These are phyloP conservation scores for Leptinotarsa juncta DNA, from an alignment of 2,888 invertebrate species.

Conservation along the genomic window DNA sequence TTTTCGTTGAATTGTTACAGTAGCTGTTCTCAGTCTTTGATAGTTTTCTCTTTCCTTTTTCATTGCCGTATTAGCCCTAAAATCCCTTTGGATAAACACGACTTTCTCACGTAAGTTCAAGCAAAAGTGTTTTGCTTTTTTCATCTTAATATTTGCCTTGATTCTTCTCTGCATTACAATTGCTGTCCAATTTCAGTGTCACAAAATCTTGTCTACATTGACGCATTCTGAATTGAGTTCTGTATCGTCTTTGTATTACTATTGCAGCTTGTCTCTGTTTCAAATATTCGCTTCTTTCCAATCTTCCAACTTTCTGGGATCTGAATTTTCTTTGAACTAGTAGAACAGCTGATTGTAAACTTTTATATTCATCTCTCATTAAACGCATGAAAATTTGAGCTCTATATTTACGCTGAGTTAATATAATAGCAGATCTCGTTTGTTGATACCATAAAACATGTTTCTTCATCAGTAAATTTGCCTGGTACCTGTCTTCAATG, in stretches of 20 bases:
- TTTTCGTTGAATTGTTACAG: slow-evolving; percentile 60
- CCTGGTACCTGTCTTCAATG: slow-evolving; percentile 33
- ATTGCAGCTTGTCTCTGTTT: slow-evolving; percentile 51
- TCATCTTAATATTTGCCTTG: slow-evolving; percentile 51
- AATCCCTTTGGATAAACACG: slow-evolving; percentile 48
- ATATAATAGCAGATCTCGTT: slow-evolving; percentile 56
- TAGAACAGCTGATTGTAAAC: slow-evolving; percentile 62
- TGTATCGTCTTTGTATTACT: slow-evolving; percentile 66
- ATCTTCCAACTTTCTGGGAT: too few species aligned
- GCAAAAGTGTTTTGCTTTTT: slow-evolving; percentile 38
- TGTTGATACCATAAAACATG: slow-evolving; percentile 58
- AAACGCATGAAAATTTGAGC: slow-evolving; percentile 59
- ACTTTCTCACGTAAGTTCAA: slow-evolving; percentile 25
- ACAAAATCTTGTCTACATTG: slow-evolving; percentile 45
- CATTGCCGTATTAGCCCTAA: slow-evolving; percentile 59
- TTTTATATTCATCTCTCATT: slow-evolving; percentile 59
- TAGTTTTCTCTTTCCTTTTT: slow-evolving; percentile 53
- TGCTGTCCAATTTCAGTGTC: slow-evolving; percentile 56
- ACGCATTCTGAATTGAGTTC: slow-evolving; percentile 60
- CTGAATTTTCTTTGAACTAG: too few species aligned
- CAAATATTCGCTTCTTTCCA: slow-evolving; percentile 35
- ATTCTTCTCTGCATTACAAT: slow-evolving; percentile 47
- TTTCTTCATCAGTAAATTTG: slow-evolving; percentile 54
- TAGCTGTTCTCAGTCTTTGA: slow-evolving; percentile 55
- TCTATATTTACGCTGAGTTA: slow-evolving; percentile 61